A percentile compares a stretch with the other conserved stretches of the same genome.
Conservation (phyloP, 64 coral and sea anemone species). For the Montipora foliosa region DNA sequence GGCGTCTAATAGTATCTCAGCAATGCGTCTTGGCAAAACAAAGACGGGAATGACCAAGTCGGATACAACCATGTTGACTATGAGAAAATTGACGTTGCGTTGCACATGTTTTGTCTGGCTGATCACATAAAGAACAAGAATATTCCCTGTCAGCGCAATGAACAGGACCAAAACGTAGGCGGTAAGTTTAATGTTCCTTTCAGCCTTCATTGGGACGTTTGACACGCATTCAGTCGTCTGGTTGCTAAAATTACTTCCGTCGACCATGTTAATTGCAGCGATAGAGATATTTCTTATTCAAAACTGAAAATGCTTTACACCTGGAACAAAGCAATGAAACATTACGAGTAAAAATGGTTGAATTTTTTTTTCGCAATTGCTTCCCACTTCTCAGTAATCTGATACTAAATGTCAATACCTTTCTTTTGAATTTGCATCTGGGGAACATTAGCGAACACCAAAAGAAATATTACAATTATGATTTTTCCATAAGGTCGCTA, state of each 20-base stretch:
- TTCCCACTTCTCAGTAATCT: background rate
- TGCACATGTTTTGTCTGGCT: slow-evolving; percentile 21
- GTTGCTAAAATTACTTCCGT: slow-evolving; percentile 6
- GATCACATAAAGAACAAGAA: slow-evolving; percentile 12
- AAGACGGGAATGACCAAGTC: slow-evolving; percentile 30
- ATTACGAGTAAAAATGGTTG: background rate
- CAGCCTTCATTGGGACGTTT: background rate
- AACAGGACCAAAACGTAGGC: slow-evolving; percentile 21
- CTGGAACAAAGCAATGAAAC: background rate
- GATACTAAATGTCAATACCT: background rate
- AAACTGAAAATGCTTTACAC: background rate
- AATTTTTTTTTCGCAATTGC: no score
- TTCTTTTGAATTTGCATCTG: background rate
- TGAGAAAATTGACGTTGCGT: slow-evolving; percentile 35
- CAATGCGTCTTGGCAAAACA: background rate
- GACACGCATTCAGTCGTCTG: slow-evolving; percentile 15
- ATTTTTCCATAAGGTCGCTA: no score
- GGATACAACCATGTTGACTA: slow-evolving; percentile 44
- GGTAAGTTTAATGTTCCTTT: background rate
- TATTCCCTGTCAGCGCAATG: slow-evolving; percentile 10
- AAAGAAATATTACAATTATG: background rate
- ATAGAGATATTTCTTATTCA: background rate
- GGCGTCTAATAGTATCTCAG: background rate
- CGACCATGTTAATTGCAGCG: background rate
- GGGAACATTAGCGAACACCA: background rate